Percentiles rank a stretch among this genome's conserved stretches.
Evolutionary conservation across 2,888 invertebrate species (phyloP).

Genomic region (Seira ritae): DNA sequence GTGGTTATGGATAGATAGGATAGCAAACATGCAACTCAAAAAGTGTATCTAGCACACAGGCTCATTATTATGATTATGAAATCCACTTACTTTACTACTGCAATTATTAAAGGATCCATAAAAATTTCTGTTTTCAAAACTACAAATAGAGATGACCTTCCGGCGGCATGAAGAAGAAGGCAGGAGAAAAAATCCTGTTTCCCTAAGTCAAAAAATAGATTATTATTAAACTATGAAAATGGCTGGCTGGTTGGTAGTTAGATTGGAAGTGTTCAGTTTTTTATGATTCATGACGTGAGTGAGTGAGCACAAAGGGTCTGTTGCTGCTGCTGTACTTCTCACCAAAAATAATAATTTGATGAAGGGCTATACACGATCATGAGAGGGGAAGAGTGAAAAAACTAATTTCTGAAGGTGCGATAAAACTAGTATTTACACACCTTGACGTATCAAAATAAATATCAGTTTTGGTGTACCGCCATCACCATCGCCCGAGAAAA

Average conservation of each 20-base stretch:
- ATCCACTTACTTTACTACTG: constrained; percentile 41
- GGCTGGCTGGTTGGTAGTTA: no score
- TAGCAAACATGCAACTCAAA: no score
- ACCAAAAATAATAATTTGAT: neutral
- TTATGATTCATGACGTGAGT: no score
- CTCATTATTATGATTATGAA: constrained; percentile 47
- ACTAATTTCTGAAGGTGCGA: constrained; percentile 69
- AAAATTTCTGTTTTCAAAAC: constrained; percentile 32
- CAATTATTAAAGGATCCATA: constrained; percentile 37
- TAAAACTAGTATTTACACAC: constrained; percentile 71
- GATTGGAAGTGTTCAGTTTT: no score
- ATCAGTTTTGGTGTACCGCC: constrained; percentile 42
- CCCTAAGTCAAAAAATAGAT: constrained; percentile 3
- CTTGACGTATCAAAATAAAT: constrained; percentile 70
- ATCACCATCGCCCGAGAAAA: constrained; percentile 37
- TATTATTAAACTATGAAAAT: constrained; percentile 54
- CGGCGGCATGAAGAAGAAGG: constrained; percentile 37
- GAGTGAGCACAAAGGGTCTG: no score
- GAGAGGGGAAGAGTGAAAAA: constrained; percentile 34
- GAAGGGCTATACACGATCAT: neutral
- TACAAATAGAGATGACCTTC: constrained; percentile 61
- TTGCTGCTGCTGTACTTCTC: no score
- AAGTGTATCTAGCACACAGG: no score
- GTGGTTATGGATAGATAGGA: no score
- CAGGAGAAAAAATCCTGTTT: constrained; percentile 51